phyloP scores from a whole-genome alignment of 2,113 vertebrate genomes.

The Campylorhamphus procurvoides region DNA sequence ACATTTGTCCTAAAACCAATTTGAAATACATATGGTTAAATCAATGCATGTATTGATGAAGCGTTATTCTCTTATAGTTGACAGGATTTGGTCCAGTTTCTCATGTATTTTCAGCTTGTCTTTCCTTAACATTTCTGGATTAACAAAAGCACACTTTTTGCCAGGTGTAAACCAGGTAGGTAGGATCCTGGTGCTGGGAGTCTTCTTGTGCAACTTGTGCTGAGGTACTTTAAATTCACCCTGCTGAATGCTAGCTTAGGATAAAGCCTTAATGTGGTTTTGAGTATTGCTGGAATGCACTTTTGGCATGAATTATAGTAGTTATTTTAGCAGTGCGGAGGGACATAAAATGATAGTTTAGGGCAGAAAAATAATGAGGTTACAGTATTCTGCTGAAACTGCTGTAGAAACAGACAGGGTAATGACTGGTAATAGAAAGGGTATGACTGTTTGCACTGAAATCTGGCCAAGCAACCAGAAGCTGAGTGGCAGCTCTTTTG shows the following conservation, averaged over 20 bases:
- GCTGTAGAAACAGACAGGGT: neutral
- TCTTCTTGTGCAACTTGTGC: neutral
- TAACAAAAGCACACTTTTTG: neutral
- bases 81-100: neutral
- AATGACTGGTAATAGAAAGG: neutral
- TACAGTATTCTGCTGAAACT: neutral
- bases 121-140: neutral
- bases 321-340: neutral
- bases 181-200: neutral
- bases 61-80: neutral
- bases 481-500: neutral
- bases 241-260: neutral
- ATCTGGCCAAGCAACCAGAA: neutral
- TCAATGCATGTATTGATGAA: neutral
- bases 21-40: neutral
- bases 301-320: neutral
- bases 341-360: slow-evolving; percentile 2
- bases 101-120: neutral
- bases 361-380: slow-evolving; percentile 10
- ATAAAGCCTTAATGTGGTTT: neutral
- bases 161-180: neutral
- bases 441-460: neutral
- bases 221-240: neutral
- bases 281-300: neutral
- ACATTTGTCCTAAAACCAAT: neutral